These are phyloP conservation scores for Rhimphoctona megacephalus DNA, from an alignment of 2,888 invertebrate genomes.

Conservation along the genomic window DNA sequence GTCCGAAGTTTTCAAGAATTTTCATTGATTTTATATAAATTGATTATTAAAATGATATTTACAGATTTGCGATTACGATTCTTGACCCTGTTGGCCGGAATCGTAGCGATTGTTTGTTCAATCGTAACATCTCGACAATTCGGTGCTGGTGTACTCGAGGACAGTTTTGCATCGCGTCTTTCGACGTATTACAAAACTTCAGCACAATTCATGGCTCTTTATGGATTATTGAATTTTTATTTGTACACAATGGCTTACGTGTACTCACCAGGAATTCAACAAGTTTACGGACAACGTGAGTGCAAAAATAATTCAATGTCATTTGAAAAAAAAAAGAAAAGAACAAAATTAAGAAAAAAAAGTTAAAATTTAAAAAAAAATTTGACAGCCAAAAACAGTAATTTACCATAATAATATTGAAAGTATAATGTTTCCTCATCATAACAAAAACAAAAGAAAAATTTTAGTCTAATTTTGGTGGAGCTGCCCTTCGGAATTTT, in stretches of 20 bases:
- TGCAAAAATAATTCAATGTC: slow-evolving; percentile 57
- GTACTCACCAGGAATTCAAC: slow-evolving; percentile 94
- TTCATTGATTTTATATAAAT: neutral
- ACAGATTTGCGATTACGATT: slow-evolving; percentile 96
- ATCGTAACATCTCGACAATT: slow-evolving; percentile 93
- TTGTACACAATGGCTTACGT: slow-evolving; percentile 97
- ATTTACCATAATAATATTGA: no score
- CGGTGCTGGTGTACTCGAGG: slow-evolving; percentile 95
- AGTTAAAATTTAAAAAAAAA: neutral
- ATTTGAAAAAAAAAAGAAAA: neutral
- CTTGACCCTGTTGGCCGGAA: slow-evolving; percentile 93
- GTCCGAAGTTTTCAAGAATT: neutral
- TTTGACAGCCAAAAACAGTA: no score
- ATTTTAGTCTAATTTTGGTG: no score
- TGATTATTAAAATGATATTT: slow-evolving; percentile 77
- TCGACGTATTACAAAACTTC: slow-evolving; percentile 95
- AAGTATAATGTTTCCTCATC: no score
- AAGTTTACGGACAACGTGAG: slow-evolving; percentile 91
- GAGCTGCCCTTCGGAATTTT: no score
- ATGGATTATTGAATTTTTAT: slow-evolving; percentile 97
- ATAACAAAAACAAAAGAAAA: no score
- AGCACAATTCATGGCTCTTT: slow-evolving; percentile 97
- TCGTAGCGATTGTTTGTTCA: slow-evolving; percentile 91
- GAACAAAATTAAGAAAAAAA: no score
- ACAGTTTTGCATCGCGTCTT: slow-evolving; percentile 96